Conservation (phyloP, 2,888 invertebrate species). For the Serripes groenlandicus region DNA sequence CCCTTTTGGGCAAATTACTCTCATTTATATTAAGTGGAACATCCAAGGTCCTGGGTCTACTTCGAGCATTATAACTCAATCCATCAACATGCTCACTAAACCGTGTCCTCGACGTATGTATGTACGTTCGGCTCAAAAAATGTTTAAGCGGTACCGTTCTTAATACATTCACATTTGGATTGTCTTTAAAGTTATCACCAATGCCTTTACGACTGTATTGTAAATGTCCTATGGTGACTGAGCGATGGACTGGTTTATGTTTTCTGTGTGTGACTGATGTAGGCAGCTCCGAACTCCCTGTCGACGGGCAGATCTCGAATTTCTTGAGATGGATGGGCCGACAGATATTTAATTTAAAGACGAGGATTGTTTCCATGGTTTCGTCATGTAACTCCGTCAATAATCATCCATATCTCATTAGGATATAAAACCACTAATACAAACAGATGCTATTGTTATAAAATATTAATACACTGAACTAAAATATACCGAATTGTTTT, state of each 20-base stretch:
- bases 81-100: too few relatives aligned
- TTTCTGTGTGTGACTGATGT: neutral
- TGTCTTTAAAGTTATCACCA: neutral
- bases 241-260: neutral
- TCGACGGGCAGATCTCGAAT: constrained; percentile 38
- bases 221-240: neutral
- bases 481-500: too few relatives aligned
- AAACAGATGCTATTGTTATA: too few relatives aligned
- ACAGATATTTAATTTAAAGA: constrained; percentile 53
- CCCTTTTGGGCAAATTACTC: too few relatives aligned
- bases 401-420: neutral
- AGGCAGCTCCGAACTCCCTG: neutral
- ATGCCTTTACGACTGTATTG: neutral
- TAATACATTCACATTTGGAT: neutral
- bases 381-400: constrained; percentile 20
- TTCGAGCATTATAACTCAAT: too few relatives aligned
- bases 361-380: constrained; percentile 14
- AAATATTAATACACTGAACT: too few relatives aligned
- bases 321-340: constrained; percentile 50
- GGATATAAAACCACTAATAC: too few relatives aligned
- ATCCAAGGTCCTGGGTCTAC: too few relatives aligned
- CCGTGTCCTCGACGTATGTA: too few relatives aligned
- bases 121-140: constrained; percentile 1
- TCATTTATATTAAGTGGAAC: too few relatives aligned
- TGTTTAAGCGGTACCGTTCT: constrained; percentile 4